A percentile compares a stretch with the other conserved stretches of the same genome.
These are phyloP conservation scores for Tethea ocularis DNA, from an alignment of 2,888 invertebrate species.

Conservation along the genomic window DNA sequence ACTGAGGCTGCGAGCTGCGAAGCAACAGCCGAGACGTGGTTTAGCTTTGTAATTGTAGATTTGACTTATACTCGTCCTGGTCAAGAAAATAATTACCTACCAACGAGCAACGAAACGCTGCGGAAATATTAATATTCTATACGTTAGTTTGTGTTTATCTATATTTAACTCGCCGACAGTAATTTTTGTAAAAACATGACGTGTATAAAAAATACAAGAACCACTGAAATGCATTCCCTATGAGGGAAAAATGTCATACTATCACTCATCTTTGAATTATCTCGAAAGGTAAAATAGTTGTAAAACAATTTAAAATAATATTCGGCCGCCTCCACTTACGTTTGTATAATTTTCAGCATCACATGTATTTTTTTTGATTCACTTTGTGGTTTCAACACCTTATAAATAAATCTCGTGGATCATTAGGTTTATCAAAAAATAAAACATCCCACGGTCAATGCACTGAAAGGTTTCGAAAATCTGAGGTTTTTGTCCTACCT, in stretches of 20 bases:
- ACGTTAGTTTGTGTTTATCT: conserved; percentile 28
- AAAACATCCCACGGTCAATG: conserved; percentile 30
- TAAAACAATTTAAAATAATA: not conserved
- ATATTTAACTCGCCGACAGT: not conserved
- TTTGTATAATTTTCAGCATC: not conserved
- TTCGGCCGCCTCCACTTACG: not conserved
- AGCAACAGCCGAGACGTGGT: conserved; percentile 36
- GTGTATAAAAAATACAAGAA: not conserved
- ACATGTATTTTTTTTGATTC: not conserved
- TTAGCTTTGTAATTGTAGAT: conserved; percentile 51
- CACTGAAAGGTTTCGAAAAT: conserved; percentile 20
- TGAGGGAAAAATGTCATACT: conserved; percentile 32
- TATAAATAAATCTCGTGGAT: conserved; percentile 8
- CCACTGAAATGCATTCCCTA: conserved; percentile 14
- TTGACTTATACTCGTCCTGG: conserved; percentile 53
- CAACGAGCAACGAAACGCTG: conserved; percentile 3
- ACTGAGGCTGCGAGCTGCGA: conserved; percentile 29
- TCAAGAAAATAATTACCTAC: conserved; percentile 32
- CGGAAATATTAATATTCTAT: not conserved
- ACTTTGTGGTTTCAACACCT: conserved; percentile 9
- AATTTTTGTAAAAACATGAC: no score
- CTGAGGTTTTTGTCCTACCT: conserved; percentile 29
- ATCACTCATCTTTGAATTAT: conserved; percentile 35
- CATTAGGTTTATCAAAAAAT: conserved; percentile 24
- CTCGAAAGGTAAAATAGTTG: conserved; percentile 14